Evolutionary conservation across 1,140 invertebrate species (phyloP), one percentile per base, ranked within the genome.

Genomic region (Drosophila funebris): DNA sequence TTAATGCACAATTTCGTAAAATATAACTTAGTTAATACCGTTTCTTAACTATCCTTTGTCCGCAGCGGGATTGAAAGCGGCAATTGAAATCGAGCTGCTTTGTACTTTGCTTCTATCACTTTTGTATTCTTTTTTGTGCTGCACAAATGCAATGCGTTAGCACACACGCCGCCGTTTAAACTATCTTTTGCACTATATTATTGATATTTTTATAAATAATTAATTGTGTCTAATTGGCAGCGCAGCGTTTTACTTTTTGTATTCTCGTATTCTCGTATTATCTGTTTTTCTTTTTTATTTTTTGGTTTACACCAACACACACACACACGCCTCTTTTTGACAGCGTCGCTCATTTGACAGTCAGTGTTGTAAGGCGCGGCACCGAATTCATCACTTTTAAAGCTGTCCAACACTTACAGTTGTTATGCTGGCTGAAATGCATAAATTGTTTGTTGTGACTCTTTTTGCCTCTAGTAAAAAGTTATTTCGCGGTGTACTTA

Each of bases 31-130:
- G 54, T 66, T 58, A 52, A 68, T 85, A 85, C 81, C 81, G 77
- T 85, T 72, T 68, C 29, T 76, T 68, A 70, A 64, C 56, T 74
- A 77, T 85, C 82, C 82, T 85, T 84, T 85, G 81, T 77, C 66
- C 63, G 54, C 33, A 43, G 57, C 37, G 18, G 56, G 22, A 54
- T 73, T 29, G 57, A 8, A 54, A 41, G 53, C 61, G 61, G 31
- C 50, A 57, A 52, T 18, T 33, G 33, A 48, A 57, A 43, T 57
- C 18, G 29, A 37, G 50, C 6, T 36, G 52, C 78, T 83, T 83
- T 83, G 79, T 83, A 83, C 80, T 83, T 79, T 68, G 53, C 76
- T 84, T 79, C 64, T 80, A 84, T 83, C 80, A 83, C 80, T 52
- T 24, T 54, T 41, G 44, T 58, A 54, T 46, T 61, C 50, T 20